phyloP scores from a whole-genome alignment of 64 coral and sea anemone species.

The Dendronephthya gigantea region DNA sequence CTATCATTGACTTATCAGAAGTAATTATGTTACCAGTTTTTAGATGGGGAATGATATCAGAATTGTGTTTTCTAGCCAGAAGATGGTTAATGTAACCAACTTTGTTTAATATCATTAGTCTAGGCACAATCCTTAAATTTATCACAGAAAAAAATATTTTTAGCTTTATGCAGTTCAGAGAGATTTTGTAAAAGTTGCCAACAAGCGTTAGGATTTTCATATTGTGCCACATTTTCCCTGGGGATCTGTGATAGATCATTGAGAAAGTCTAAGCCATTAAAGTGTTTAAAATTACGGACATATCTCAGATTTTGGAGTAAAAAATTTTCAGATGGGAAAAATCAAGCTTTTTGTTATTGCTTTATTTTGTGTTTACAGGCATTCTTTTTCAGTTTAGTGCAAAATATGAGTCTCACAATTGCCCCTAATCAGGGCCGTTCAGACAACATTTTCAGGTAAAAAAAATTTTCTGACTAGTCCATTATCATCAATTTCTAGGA shows the following conservation, averaged over 20 bases:
- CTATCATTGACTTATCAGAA: background rate
- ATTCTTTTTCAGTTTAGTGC: too few species aligned
- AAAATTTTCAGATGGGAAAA: background rate
- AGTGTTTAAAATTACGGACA: background rate
- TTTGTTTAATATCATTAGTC: background rate
- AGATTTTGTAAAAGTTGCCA: background rate
- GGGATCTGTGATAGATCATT: background rate
- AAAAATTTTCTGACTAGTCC: too few species aligned
- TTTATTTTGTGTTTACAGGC: too few species aligned
- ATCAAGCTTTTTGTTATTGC: too few species aligned
- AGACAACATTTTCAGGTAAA: too few species aligned
- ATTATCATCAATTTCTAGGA: too few species aligned
- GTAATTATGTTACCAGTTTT: background rate
- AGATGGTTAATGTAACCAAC: background rate
- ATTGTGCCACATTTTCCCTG: background rate
- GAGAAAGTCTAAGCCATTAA: background rate
- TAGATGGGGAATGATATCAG: background rate
- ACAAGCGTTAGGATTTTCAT: background rate
- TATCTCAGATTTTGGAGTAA: background rate
- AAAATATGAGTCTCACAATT: too few species aligned
- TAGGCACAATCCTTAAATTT: background rate
- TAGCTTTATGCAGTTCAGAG: background rate
- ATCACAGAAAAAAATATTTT: background rate
- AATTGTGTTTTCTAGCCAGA: background rate
- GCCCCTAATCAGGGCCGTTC: too few species aligned